A percentile compares a stretch with the other conserved stretches of the same genome.
These are phyloP conservation scores for Nannospalax galili DNA, from an alignment of 2,113 vertebrate species.

Conservation along the genomic window DNA sequence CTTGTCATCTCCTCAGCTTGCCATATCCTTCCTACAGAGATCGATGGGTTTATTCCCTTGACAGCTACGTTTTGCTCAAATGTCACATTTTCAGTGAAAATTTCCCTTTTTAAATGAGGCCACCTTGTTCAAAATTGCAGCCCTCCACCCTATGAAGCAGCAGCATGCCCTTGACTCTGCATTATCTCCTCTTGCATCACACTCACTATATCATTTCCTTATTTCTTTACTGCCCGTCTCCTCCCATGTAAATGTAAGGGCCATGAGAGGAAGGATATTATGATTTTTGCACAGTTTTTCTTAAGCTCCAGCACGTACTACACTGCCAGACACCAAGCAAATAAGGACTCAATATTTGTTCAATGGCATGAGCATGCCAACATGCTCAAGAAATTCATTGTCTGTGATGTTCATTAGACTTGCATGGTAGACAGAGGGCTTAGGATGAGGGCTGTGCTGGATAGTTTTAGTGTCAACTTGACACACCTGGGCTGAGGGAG, in stretches of 20 bases:
- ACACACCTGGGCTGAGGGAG: no score
- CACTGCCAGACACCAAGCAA: not conserved
- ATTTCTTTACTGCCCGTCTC: not conserved
- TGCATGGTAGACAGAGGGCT: not conserved
- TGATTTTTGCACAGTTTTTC: not conserved
- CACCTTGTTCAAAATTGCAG: not conserved
- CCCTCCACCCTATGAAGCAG: not conserved
- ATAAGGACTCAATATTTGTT: not conserved
- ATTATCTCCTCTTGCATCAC: not conserved
- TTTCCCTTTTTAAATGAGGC: slow-evolving; percentile 17
- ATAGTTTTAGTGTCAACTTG: no score
- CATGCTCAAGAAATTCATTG: not conserved
- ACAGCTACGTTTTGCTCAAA: not conserved
- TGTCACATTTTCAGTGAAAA: slow-evolving; percentile 8
- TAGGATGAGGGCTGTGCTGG: not conserved
- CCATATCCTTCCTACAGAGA: not conserved
- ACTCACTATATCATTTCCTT: not conserved
- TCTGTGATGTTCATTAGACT: not conserved
- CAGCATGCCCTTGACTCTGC: not conserved
- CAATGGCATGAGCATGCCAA: not conserved
- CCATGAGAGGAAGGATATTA: not conserved
- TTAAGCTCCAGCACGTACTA: not conserved
- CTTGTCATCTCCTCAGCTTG: slow-evolving; percentile 1
- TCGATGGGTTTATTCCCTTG: not conserved
- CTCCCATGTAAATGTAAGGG: not conserved